Evolutionary conservation across 2,113 vertebrate genomes (phyloP), one percentile per base, ranked within the genome.

Genomic region (Polypterus senegalus): DNA sequence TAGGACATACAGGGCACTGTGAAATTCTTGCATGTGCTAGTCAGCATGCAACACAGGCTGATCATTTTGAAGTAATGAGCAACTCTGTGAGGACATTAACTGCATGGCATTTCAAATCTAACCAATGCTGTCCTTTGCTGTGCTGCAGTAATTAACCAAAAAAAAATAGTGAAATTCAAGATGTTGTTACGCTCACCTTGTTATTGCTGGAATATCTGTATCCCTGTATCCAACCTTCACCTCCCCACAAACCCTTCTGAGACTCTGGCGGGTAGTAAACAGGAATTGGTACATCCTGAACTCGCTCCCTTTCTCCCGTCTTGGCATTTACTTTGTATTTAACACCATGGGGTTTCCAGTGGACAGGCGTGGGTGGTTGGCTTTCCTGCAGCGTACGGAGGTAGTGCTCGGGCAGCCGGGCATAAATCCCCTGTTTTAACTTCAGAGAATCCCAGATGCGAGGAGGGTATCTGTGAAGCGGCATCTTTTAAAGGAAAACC

Each of bases 201-300:
- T 97, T 86, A 44, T 87, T 71, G 8, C 81, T 80, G 48, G 89
- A 76, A 3, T 97, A 97, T 69, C 84, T 88, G 70, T 63, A 90
- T 45, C 96, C 94, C 0, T 56, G 48, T 58, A 98, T 61, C 83
- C 84, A 91, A 1, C 96, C 96, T 70, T 97, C 96, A 7, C 94
- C 94, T 3, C 90, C 94, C 96, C 96, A 98, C 5, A 98, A 83
- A 5, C 92, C 92, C 0, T 71, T 51, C 68, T 94, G 76, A 4
- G 91, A 87, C 9, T 89, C 70, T 1, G 81, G 88, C 0, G 94
- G 95, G 57, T 80, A 79, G 77, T 86, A 75, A 48, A 90, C 46
- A 0, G 86, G 83, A 46, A 98, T 73, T 1, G 93, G 89, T 53
- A 93, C 82, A 47, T 95, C 91, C 77, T 97, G 86, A n/a, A 93